Percentiles rank a stretch among this genome's conserved stretches.
These are phyloP conservation scores for Tympanuchus pallidicinctus DNA, from an alignment of 2,113 vertebrate species.

Conservation along the genomic window DNA sequence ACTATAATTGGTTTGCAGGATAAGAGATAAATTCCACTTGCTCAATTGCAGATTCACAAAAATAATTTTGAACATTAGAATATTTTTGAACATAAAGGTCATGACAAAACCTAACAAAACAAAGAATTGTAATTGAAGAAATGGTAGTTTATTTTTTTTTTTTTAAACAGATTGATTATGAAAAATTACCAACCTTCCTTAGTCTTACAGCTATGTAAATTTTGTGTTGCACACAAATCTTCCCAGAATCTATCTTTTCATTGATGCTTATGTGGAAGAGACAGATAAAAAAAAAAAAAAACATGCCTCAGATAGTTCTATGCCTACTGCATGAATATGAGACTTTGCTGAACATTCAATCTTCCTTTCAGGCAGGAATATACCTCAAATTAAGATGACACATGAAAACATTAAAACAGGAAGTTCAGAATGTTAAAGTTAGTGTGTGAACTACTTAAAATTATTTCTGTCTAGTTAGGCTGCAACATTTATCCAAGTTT, in stretches of 20 bases:
- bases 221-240: background rate
- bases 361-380: background rate
- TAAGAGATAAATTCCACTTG: conserved; percentile 62
- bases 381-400: background rate
- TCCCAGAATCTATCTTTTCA: background rate
- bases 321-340: rapidly evolving
- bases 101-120: conserved; percentile 18
- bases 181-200: conserved; percentile 18
- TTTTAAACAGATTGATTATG: background rate
- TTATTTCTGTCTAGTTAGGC: background rate
- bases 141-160: background rate
- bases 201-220: background rate
- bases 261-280: background rate
- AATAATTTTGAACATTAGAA: conserved; percentile 36
- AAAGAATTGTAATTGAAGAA: conserved; percentile 9
- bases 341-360: background rate
- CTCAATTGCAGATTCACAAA: conserved; percentile 57
- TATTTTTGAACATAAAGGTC: conserved; percentile 15
- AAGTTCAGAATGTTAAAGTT: background rate
- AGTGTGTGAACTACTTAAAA: background rate
- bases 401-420: background rate
- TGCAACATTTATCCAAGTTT: background rate
- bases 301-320: background rate
- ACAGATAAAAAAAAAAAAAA: background rate
- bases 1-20: conserved; percentile 65